Evolutionary conservation across 35 echinoderm and acorn worm genomes (phyloP).

Genomic region (Holothuria glaberrima): DNA sequence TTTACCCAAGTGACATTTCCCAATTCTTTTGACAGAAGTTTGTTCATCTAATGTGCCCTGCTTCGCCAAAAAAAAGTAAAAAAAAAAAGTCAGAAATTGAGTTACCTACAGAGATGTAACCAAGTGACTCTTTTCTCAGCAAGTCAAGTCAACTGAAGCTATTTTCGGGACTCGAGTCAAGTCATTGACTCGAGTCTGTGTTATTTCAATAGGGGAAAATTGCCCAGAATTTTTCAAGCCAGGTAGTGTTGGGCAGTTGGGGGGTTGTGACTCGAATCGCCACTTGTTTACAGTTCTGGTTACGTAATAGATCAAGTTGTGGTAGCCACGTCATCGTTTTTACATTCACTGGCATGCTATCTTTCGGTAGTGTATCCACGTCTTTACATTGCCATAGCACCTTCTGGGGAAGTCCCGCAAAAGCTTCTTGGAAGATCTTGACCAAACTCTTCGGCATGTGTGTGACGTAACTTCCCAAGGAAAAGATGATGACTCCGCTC

Average conservation of each 20-base stretch:
- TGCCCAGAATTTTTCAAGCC: too few relatives aligned
- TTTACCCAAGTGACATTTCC: too few relatives aligned
- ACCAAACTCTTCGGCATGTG: background rate
- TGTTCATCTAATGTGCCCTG: background rate
- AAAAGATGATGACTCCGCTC: conserved; percentile 51
- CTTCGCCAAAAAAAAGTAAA: background rate
- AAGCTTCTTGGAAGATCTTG: conserved; percentile 29
- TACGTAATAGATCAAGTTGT: conserved; percentile 60
- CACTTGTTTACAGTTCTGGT: too few relatives aligned
- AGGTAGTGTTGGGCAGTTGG: too few relatives aligned
- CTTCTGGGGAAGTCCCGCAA: conserved; percentile 50
- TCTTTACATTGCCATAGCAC: conserved; percentile 53
- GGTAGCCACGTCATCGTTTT: conserved; percentile 59
- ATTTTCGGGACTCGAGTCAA: too few relatives aligned
- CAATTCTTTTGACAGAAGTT: background rate
- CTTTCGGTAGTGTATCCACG: background rate
- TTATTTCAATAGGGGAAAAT: too few relatives aligned
- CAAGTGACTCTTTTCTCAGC: too few relatives aligned
- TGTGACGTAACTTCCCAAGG: conserved; percentile 44
- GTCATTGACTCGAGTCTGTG: too few relatives aligned
- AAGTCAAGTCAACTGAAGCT: too few relatives aligned
- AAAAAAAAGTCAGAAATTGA: too few relatives aligned
- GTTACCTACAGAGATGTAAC: too few relatives aligned
- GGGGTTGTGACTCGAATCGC: too few relatives aligned
- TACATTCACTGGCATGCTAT: conserved; percentile 20